Base-by-base conservation (phyloP, 2,888 invertebrate genomes). In the Thyatira batis region DNA sequence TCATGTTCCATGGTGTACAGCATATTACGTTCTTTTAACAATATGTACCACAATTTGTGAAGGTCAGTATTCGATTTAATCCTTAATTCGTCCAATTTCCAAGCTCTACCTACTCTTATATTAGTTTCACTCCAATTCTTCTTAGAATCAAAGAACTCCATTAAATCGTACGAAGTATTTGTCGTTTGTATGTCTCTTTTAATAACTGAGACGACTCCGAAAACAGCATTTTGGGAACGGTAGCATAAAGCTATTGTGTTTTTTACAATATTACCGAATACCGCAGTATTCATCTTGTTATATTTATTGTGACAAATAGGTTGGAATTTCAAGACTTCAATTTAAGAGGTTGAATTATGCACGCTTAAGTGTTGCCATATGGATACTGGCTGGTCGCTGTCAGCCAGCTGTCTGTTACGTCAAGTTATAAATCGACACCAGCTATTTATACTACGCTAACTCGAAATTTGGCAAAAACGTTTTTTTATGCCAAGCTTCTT, bases 21-120 rank as follows among this genome's bases (percentile, higher is more conserved):
- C 99, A 99, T 99, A 84, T 99, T 99, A 52, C 95, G 93, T 87
- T 99, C 99, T 89, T 99, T 99, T 51, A 99, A 87, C 54, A 99
- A 89, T 13, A 94, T 77, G 76, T 93, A 98, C 99, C 99, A 99
- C 56, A 99, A 89, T 90, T 99, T 98, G 82, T 99, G 99, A 54
- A 99, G 93, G 86, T 99, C 99, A 50, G 95, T 92, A 81, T 98
- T 99, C 48, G 98, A 98, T 87, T 99, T 99, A 49, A 99, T 94
- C 73, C 99, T 93, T 20, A 99, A 89, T 84, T 99, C 99, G 62
- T 98, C 98, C 53, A 93, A 84, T 58, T 91, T 95, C 99, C 99
- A 99, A 3, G 96, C 94, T 68, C 98, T 93, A 2, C 99, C 98
- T 51, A 94, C 94, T 89, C 94, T 95, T 6, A 98, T 94, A 76